Conservation (phyloP, 2,888 invertebrate genomes). For the Leptinotarsa juncta region DNA sequence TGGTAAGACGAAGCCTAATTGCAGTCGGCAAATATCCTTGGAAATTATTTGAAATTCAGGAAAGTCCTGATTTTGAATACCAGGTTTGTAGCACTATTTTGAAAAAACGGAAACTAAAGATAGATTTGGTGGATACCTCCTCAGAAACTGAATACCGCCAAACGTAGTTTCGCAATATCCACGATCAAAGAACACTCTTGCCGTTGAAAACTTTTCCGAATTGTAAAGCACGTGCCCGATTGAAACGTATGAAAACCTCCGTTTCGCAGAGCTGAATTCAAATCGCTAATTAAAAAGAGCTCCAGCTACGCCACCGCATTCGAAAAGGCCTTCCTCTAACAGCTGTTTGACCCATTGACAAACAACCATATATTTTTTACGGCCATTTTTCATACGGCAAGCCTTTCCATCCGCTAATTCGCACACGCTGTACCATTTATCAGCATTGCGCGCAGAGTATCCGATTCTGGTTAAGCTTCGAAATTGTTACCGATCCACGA, state of each 20-base stretch:
- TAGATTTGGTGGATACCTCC: no score
- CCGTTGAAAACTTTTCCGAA: neutral
- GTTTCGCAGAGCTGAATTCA: conserved; percentile 11
- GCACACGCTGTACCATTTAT: conserved; percentile 33
- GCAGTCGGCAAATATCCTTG: no score
- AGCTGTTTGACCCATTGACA: conserved; percentile 29
- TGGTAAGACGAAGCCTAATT: no score
- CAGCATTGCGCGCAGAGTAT: conserved; percentile 25
- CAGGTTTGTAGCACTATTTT: no score
- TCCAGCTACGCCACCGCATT: conserved; percentile 2
- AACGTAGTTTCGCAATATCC: neutral
- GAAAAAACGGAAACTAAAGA: no score
- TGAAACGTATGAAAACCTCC: neutral
- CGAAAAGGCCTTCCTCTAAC: conserved; percentile 21
- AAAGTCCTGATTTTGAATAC: no score
- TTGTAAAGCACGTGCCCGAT: neutral
- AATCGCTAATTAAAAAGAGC: conserved; percentile 14
- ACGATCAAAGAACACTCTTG: neutral
- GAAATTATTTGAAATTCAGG: no score
- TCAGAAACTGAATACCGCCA: neutral
- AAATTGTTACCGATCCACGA: conserved; percentile 39
- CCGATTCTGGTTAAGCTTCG: conserved; percentile 37
- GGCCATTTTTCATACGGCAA: conserved; percentile 25
- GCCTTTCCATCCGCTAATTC: conserved; percentile 30
- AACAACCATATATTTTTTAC: conserved; percentile 29